A percentile compares a stretch with the other conserved stretches of the same genome.
phyloP scores from a whole-genome alignment of 2,888 invertebrate species.

The Noctua fimbriata region DNA sequence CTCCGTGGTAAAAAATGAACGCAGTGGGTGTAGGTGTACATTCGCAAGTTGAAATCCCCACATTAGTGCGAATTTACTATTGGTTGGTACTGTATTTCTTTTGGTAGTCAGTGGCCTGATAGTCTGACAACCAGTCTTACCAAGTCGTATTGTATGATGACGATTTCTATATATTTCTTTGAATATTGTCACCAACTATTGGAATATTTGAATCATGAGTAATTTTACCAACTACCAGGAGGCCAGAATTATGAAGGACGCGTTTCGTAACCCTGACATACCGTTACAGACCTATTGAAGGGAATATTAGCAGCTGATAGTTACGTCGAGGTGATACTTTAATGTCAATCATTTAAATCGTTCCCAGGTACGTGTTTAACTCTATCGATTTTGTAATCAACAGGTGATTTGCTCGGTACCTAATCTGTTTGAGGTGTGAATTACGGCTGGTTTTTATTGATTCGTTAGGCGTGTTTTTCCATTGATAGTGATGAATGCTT shows the following conservation, averaged over 20 bases:
- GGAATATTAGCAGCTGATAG: constrained; percentile 18
- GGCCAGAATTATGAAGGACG: not conserved
- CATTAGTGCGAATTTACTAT: not conserved
- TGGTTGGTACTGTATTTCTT: too few species aligned
- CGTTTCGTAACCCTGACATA: not conserved
- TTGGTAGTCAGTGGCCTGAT: too few species aligned
- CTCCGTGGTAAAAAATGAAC: not conserved
- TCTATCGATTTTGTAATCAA: constrained; percentile 59
- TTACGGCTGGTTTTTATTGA: constrained; percentile 41
- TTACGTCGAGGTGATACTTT: not conserved
- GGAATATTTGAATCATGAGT: not conserved
- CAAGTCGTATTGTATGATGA: too few species aligned
- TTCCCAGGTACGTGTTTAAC: not conserved
- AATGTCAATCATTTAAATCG: constrained; percentile 42
- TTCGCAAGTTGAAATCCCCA: not conserved
- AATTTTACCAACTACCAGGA: not conserved
- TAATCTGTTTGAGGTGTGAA: constrained; percentile 44
- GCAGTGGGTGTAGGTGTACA: not conserved
- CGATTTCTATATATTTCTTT: not conserved
- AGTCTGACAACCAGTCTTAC: too few species aligned
- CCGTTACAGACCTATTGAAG: not conserved
- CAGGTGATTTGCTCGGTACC: constrained; percentile 43
- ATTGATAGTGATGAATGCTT: not conserved
- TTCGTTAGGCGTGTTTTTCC: constrained; percentile 38
- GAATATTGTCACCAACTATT: not conserved